phyloP scores from a whole-genome alignment of 2,113 vertebrate species.

The Colossoma macropomum region DNA sequence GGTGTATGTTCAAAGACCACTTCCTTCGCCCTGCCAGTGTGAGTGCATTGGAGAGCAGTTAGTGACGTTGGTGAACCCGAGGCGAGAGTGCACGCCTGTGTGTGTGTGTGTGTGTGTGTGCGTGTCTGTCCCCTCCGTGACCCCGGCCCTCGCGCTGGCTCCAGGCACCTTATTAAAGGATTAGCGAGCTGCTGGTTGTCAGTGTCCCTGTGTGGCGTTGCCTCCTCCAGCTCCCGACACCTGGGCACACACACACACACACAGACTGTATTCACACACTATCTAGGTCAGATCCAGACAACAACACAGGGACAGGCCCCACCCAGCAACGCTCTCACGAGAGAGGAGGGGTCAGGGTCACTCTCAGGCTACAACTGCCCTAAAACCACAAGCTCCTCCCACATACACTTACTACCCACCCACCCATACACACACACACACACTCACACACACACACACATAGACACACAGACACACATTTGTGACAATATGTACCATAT shows the following conservation, averaged over 20 bases:
- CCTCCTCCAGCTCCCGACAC: conserved; percentile 66
- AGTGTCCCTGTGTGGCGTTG: conserved; percentile 63
- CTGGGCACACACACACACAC: conserved; percentile 55
- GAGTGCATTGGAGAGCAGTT: conserved; percentile 31
- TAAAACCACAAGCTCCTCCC: conserved; percentile 44
- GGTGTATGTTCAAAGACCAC: background rate
- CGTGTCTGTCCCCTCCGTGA: conserved; percentile 76
- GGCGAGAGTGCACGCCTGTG: conserved; percentile 25
- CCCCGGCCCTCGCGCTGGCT: conserved; percentile 69
- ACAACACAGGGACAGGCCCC: conserved; percentile 48
- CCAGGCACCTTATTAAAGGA: conserved; percentile 78
- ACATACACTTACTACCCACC: background rate
- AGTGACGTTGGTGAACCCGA: conserved; percentile 26
- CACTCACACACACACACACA: too few relatives aligned
- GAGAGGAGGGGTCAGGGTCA: conserved; percentile 62
- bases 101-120: conserved; percentile 33
- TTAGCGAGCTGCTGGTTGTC: conserved; percentile 77
- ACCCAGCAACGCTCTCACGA: conserved; percentile 38
- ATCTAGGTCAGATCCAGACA: conserved; percentile 54
- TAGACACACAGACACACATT: too few relatives aligned
- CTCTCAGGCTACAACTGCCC: conserved; percentile 54
- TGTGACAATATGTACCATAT: background rate
- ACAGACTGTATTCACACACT: conserved; percentile 26
- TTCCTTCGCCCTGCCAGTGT: background rate
- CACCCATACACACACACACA: too few relatives aligned